Evolutionary conservation across 1,140 invertebrate genomes (phyloP).

Genomic region (Papilio machaon): DNA sequence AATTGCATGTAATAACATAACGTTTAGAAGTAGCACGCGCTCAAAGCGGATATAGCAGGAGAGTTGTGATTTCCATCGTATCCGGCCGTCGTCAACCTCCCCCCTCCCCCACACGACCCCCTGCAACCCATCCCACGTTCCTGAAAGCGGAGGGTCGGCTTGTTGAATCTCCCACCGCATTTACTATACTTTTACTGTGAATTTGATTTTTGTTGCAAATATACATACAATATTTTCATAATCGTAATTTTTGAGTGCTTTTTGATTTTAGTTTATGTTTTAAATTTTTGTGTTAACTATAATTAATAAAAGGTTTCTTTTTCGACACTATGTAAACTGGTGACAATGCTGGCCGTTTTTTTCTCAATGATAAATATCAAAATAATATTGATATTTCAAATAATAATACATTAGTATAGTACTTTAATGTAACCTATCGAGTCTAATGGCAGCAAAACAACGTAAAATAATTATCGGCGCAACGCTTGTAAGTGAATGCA

Average conservation of each 20-base stretch:
- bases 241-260: not conserved
- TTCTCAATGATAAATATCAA: not conserved
- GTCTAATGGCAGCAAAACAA: conserved; percentile 9
- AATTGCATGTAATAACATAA: conserved; percentile 37
- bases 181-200: conserved; percentile 18
- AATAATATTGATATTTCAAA: not conserved
- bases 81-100: conserved; percentile 26
- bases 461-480: conserved; percentile 7
- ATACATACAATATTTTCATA: not conserved
- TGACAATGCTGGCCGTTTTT: no score
- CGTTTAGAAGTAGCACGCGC: conserved; percentile 39
- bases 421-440: not conserved
- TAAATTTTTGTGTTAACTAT: no score
- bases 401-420: not conserved
- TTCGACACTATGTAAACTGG: no score
- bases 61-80: conserved; percentile 42
- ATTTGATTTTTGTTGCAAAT: conserved; percentile 20
- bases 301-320: no score
- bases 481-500: conserved; percentile 24
- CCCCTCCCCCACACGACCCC: conserved; percentile 21
- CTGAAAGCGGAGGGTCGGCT: conserved; percentile 35
- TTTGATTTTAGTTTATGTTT: not conserved
- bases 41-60: conserved; percentile 43
- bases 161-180: conserved; percentile 30
- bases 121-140: conserved; percentile 8